Conservation (phyloP, 2,888 invertebrate genomes). For the Toxonevra muliebris region DNA sequence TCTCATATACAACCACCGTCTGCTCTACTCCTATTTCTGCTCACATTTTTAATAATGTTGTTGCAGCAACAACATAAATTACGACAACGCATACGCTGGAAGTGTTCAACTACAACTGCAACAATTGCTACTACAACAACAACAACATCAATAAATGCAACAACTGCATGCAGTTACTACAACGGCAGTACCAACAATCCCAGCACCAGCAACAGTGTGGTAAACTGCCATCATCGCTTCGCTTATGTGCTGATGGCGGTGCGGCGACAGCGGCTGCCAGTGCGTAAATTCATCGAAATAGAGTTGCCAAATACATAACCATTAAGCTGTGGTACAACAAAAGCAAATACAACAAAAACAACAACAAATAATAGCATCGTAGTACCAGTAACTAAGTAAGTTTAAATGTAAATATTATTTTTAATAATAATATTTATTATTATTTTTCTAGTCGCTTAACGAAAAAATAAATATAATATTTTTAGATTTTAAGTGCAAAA, state of each 20-base stretch:
- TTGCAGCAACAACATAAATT: slow-evolving; percentile 41
- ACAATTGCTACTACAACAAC: slow-evolving; percentile 3
- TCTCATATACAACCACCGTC: slow-evolving; percentile 52
- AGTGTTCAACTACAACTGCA: slow-evolving; percentile 33
- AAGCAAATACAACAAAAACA: slow-evolving; percentile 1
- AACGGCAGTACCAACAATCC: slow-evolving; percentile 13
- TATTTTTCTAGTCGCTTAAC: slow-evolving; percentile 9
- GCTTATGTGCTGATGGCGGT: slow-evolving; percentile 5
- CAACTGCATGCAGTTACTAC: slow-evolving; percentile 9
- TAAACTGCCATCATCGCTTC: no score
- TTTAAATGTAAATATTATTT: slow-evolving; percentile 11
- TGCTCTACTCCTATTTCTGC: slow-evolving; percentile 49
- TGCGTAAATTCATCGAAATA: not conserved
- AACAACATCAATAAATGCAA: not conserved
- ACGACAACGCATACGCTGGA: slow-evolving; percentile 46
- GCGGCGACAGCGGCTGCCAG: slow-evolving; percentile 21
- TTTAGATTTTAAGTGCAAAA: not conserved
- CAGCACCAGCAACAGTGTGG: slow-evolving; percentile 13
- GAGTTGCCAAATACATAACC: slow-evolving; percentile 41
- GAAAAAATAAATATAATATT: not conserved
- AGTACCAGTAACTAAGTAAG: not conserved
- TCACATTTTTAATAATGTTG: slow-evolving; percentile 48
- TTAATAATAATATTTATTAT: slow-evolving; percentile 5
- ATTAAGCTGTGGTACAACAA: slow-evolving; percentile 32
- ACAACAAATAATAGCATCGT: no score